These are phyloP conservation scores for Jaculus jaculus DNA, from an alignment of 2,113 vertebrate genomes.

Conservation along the genomic window DNA sequence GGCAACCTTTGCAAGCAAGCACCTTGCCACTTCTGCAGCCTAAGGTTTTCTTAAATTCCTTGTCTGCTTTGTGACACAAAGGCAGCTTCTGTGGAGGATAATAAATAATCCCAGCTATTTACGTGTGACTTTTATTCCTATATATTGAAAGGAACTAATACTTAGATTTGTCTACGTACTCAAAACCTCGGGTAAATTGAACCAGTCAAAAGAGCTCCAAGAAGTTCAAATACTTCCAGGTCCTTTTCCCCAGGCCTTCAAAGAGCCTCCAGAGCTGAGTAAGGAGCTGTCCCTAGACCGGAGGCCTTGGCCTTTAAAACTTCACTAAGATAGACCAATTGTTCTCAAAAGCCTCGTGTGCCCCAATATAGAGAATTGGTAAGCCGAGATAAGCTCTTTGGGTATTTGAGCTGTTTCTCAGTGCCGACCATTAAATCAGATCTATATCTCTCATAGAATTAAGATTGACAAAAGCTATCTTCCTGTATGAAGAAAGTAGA, in stretches of 20 bases:
- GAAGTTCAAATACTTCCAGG: not conserved
- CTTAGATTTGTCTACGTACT: conserved; percentile 21
- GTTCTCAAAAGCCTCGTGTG: not conserved
- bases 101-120: not conserved
- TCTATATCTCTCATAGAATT: not conserved
- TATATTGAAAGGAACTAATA: not conserved
- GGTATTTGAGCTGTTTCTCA: not conserved
- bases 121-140: not conserved
- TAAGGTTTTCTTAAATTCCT: not conserved
- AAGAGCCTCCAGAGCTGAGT: not conserved
- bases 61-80: conserved; percentile 1
- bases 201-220: not conserved
- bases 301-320: not conserved
- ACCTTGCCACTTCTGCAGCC: too few relatives aligned
- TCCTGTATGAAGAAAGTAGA: conserved; percentile 39
- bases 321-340: not conserved
- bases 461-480: conserved; percentile 18
- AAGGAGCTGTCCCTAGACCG: not conserved
- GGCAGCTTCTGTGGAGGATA: not conserved
- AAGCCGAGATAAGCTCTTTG: not conserved
- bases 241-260: not conserved
- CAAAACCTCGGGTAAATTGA: not conserved
- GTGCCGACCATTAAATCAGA: not conserved
- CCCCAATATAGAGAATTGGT: not conserved
- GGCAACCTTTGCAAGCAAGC: too few relatives aligned